phyloP scores from a whole-genome alignment of 2,888 invertebrate species.

The Acanthopleura granulata region DNA sequence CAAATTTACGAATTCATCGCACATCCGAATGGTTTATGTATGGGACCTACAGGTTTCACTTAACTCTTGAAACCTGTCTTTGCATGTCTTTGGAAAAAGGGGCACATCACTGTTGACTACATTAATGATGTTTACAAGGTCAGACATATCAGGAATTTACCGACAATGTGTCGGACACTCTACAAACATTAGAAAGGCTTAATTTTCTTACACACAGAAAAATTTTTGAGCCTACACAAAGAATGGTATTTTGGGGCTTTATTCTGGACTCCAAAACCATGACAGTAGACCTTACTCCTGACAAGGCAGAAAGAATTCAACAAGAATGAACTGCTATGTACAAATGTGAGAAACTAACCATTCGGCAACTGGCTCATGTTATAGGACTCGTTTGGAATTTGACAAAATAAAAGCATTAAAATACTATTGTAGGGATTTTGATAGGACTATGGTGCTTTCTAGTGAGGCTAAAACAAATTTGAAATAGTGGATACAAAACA shows the following conservation, averaged over 20 bases:
- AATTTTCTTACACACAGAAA: conserved; percentile 28
- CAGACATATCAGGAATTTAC: neutral
- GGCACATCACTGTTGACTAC: conserved; percentile 27
- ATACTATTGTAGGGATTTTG: conserved; percentile 30
- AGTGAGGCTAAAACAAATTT: conserved; percentile 25
- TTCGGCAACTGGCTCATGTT: conserved; percentile 25
- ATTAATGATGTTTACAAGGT: conserved; percentile 25
- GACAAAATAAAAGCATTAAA: no score
- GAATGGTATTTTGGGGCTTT: conserved; percentile 30
- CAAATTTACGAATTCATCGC: conserved; percentile 27
- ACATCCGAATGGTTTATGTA: conserved; percentile 32
- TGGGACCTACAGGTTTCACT: conserved; percentile 33
- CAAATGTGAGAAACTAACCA: conserved; percentile 22
- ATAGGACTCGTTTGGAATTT: no score
- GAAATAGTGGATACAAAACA: conserved; percentile 31
- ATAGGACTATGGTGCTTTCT: conserved; percentile 16
- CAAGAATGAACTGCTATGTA: conserved; percentile 19
- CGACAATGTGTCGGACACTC: conserved; percentile 22
- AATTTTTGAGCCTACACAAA: conserved; percentile 29
- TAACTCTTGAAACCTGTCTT: conserved; percentile 35
- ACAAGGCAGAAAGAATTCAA: conserved; percentile 21
- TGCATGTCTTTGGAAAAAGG: conserved; percentile 27
- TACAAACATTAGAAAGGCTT: conserved; percentile 7
- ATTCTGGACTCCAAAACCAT: conserved; percentile 29
- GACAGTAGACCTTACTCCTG: conserved; percentile 28